Base-by-base conservation (phyloP, 2,113 vertebrate genomes). In the Eolophus roseicapilla region DNA sequence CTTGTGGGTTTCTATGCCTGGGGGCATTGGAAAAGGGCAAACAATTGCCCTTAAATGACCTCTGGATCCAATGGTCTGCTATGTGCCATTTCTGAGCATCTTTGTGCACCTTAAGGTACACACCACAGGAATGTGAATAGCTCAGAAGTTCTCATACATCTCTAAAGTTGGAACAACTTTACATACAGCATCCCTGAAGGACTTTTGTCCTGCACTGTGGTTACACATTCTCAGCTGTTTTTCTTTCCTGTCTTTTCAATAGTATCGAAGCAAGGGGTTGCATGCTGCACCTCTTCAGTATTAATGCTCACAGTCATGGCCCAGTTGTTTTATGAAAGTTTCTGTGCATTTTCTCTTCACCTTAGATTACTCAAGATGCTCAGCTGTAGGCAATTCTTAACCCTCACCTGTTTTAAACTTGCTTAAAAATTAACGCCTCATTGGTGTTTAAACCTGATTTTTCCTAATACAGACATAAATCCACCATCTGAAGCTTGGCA, bases 401-500 rank as follows among this genome's bases (percentile, higher is more conserved):
- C 43, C 57, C 35, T 78, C 53, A 86, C 50, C 37, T 33, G 7
- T 78, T 90, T 90, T 63, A 78, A 94, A 86, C 33, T 80, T 52
- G 15, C 25, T 79, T 73, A 79, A 89, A 93, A 91, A 46, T 59
- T 60, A 76, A 71, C 67, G 73, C 18, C 28, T 83, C 28, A 17
- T 31, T 75, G 73, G 37, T 18, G 17, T 52, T 39, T 81, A 81
- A 93, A 83, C 23, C 59, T 60, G 16, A 39, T 91, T 93, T 93
- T 81, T 92, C 69, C 47, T 71, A 35, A 84, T 78, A 47, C 0
- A 4, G 69, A n/a, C 75, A 47, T 81, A 86, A 86, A 82, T 71
- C 52, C 57, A 69, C 77, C 64, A 53, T 79, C 88, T 95, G 88
- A 83, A 89, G 55, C 76, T 57, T 84, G 76, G 80, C 86, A 79